Conservation (phyloP, 1,140 invertebrate genomes). For the Heliothis virescens region DNA sequence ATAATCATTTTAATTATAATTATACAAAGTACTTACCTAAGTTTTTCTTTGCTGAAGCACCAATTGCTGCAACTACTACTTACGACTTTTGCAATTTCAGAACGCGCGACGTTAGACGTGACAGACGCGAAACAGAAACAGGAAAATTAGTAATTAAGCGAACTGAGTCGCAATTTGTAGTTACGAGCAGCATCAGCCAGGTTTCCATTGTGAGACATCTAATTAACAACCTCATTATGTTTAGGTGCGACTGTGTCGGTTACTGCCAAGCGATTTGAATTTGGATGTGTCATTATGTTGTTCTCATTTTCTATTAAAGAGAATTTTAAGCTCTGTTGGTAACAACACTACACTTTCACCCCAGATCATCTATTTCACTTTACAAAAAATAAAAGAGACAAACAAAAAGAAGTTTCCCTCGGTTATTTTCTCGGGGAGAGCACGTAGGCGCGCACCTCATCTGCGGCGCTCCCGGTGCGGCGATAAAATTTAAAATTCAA, state of each 20-base stretch:
- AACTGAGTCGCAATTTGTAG: conserved; percentile 21
- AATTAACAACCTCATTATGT: conserved; percentile 37
- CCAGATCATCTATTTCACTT: conserved; percentile 60
- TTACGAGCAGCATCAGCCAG: background rate
- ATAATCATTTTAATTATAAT: no score
- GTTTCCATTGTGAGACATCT: conserved; percentile 38
- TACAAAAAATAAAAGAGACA: conserved; percentile 63
- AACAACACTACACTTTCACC: conserved; percentile 21
- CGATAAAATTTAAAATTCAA: conserved; percentile 87
- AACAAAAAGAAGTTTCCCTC: conserved; percentile 74
- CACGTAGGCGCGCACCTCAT: conserved; percentile 84
- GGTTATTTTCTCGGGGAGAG: conserved; percentile 80
- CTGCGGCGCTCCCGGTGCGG: conserved; percentile 76
- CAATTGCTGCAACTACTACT: background rate
- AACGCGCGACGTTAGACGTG: conserved; percentile 24
- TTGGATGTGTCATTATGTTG: background rate
- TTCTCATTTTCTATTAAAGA: background rate
- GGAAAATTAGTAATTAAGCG: conserved; percentile 46
- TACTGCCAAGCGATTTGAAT: conserved; percentile 7
- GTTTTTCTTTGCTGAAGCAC: background rate
- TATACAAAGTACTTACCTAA: background rate
- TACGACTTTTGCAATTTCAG: background rate
- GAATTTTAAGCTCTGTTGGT: background rate
- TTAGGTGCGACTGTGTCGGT: conserved; percentile 3
- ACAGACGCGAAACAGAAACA: conserved; percentile 31